phyloP scores from a whole-genome alignment of 2,113 vertebrate genomes.

The Tragulus kanchil region DNA sequence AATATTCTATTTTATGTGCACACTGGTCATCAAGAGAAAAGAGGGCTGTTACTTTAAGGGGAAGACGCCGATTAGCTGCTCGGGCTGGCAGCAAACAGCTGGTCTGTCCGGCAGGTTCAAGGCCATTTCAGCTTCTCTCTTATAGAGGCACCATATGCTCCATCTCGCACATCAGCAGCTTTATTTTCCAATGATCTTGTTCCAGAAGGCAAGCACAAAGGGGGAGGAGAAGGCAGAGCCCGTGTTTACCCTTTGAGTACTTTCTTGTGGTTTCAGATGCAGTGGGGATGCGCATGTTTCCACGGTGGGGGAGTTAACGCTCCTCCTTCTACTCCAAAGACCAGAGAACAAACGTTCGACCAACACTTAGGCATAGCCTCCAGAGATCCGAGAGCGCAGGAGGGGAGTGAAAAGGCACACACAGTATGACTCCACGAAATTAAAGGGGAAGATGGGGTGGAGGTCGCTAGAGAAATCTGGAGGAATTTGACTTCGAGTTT shows the following conservation, averaged over 20 bases:
- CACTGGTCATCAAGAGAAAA: slow-evolving; percentile 68
- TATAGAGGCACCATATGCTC: slow-evolving; percentile 88
- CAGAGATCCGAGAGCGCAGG: neutral
- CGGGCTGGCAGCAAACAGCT: slow-evolving; percentile 84
- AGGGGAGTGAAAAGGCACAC: neutral
- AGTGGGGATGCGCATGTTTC: neutral
- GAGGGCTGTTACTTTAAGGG: slow-evolving; percentile 82
- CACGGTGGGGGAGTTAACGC: rapidly evolving
- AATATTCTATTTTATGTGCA: slow-evolving; percentile 66
- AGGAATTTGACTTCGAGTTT: neutral
- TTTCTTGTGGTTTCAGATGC: slow-evolving; percentile 57
- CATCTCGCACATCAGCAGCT: slow-evolving; percentile 88
- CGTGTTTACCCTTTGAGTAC: slow-evolving; percentile 46
- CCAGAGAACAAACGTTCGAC: neutral
- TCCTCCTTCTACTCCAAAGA: slow-evolving; percentile 42
- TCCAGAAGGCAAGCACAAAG: slow-evolving; percentile 82
- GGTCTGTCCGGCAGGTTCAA: slow-evolving; percentile 86
- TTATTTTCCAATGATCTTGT: slow-evolving; percentile 84
- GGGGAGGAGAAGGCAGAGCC: slow-evolving; percentile 59
- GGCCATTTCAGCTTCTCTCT: slow-evolving; percentile 84
- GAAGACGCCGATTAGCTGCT: slow-evolving; percentile 84
- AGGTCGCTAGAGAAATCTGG: neutral
- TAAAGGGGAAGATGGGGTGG: neutral
- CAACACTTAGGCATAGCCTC: neutral
- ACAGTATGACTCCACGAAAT: neutral